These are phyloP conservation scores for Saxidomus purpurata DNA, from an alignment of 1,140 invertebrate genomes.

Conservation along the genomic window DNA sequence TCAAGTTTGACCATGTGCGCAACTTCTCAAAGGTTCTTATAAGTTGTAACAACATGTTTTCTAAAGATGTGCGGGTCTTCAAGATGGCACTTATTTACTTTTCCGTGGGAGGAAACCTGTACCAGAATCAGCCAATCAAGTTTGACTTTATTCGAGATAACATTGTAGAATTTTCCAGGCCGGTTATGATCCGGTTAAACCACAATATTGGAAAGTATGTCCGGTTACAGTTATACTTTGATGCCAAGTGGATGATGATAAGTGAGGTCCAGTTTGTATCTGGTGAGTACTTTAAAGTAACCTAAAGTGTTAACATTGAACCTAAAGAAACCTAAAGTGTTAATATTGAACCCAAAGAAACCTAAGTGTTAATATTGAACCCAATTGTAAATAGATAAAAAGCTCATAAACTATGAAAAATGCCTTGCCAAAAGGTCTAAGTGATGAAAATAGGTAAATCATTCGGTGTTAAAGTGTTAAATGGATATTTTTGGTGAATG, in stretches of 20 bases:
- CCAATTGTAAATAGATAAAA: too few species aligned
- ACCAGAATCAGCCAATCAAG: conserved; percentile 91
- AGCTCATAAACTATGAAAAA: too few species aligned
- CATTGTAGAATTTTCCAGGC: conserved; percentile 93
- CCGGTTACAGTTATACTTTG: conserved; percentile 93
- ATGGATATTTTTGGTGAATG: too few species aligned
- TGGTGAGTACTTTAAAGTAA: conserved; percentile 71
- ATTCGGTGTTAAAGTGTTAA: too few species aligned
- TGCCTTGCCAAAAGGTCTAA: too few species aligned
- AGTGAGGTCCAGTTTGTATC: conserved; percentile 91
- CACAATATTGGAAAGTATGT: conserved; percentile 94
- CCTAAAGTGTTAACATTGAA: background rate
- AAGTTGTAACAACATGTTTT: conserved; percentile 92
- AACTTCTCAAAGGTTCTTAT: conserved; percentile 95
- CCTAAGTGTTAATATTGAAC: too few species aligned
- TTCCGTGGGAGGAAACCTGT: conserved; percentile 92
- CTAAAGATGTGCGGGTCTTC: conserved; percentile 90
- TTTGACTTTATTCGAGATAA: conserved; percentile 92
- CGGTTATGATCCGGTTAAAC: conserved; percentile 94
- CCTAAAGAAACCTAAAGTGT: background rate
- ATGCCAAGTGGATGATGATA: conserved; percentile 95
- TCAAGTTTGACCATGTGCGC: conserved; percentile 95
- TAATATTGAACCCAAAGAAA: background rate
- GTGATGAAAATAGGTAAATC: too few species aligned
- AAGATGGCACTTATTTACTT: conserved; percentile 91